Evolutionary conservation across 92 coral and sea anemone genomes (phyloP).

Genomic region (Palythoa heliodiscus): DNA sequence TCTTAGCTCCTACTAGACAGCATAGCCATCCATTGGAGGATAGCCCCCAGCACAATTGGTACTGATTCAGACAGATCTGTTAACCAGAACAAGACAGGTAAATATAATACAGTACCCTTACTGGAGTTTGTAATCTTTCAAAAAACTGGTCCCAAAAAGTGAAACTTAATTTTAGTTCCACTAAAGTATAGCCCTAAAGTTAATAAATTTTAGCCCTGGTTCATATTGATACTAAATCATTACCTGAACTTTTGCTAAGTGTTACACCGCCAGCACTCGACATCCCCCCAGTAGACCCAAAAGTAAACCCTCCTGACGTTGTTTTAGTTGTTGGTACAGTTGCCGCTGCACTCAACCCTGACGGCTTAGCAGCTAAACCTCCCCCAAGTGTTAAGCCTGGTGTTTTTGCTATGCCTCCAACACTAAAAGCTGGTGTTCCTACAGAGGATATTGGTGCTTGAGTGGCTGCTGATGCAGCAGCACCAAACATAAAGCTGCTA

Average conservation of each 20-base stretch:
- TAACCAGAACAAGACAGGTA: no score
- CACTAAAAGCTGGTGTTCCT: conserved; percentile 32
- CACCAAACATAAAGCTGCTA: conserved; percentile 19
- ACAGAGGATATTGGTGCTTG: conserved; percentile 16
- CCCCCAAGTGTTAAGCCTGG: conserved; percentile 54
- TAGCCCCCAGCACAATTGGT: no score
- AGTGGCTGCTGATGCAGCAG: conserved; percentile 31
- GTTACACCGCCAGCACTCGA: conserved; percentile 11
- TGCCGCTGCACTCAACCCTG: conserved; percentile 6
- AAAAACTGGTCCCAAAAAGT: no score
- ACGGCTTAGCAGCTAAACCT: conserved; percentile 18
- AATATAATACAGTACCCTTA: no score
- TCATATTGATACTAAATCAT: no score
- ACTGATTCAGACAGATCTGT: no score
- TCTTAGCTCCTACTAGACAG: no score
- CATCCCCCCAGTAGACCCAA: conserved; percentile 14
- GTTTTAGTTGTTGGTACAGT: conserved; percentile 29
- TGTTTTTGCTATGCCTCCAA: conserved; percentile 39
- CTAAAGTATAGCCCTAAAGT: no score
- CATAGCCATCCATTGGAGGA: not conserved
- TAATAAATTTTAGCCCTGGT: no score
- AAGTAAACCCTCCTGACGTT: conserved; percentile 15
- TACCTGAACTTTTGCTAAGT: not conserved
- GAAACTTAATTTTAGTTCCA: no score
- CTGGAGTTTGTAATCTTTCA: no score